phyloP scores from a whole-genome alignment of 2,113 vertebrate genomes.

The Phodopus roborovskii region DNA sequence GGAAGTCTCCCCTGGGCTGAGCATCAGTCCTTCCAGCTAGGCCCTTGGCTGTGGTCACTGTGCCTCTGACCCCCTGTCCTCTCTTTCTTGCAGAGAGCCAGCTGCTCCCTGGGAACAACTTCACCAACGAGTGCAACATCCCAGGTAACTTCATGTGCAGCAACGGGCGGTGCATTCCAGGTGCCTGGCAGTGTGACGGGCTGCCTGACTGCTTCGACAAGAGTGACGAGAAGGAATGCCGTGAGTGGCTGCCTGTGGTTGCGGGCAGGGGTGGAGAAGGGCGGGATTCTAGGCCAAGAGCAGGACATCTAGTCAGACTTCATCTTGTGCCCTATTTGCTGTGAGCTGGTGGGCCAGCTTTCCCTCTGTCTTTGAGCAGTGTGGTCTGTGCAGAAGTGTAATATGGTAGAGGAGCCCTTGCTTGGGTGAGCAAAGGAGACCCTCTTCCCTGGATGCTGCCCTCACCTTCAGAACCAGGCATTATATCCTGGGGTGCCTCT shows the following conservation, averaged over 20 bases:
- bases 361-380: background rate
- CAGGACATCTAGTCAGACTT: background rate
- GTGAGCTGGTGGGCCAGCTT: background rate
- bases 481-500: background rate
- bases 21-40: background rate
- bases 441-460: background rate
- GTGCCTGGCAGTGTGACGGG: slow-evolving; percentile 95
- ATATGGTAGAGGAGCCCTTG: background rate
- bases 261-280: background rate
- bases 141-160: slow-evolving; percentile 98
- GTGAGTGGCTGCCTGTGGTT: slow-evolving; percentile 89
- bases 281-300: rapidly evolving
- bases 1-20: slow-evolving; percentile 77
- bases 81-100: slow-evolving; percentile 91
- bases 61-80: background rate
- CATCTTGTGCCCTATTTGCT: background rate
- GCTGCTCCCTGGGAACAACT: slow-evolving; percentile 96
- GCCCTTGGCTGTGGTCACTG: rapidly evolving
- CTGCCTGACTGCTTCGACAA: slow-evolving; percentile 95
- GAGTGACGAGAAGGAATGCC: slow-evolving; percentile 96
- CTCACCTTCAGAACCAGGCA: background rate
- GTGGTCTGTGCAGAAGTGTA: background rate
- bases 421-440: background rate
- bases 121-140: slow-evolving; percentile 97
- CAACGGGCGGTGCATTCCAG: slow-evolving; percentile 94